These are phyloP conservation scores for Exephanes ischioxanthus DNA, from an alignment of 2,888 invertebrate species.

Conservation along the genomic window DNA sequence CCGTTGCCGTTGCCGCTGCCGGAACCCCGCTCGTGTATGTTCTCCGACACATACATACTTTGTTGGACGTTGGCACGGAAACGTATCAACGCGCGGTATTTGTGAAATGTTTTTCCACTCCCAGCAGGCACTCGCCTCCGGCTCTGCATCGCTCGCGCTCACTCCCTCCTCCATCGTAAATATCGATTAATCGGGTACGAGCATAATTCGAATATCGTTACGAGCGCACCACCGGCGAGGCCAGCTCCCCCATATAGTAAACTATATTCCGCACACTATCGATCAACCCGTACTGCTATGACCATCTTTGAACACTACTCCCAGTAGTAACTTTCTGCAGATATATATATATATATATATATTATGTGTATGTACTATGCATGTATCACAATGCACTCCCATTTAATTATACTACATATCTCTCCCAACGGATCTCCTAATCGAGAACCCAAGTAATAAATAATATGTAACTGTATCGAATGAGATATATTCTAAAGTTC, in stretches of 20 bases:
- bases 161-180: constrained; percentile 51
- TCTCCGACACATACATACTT: not conserved
- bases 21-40: constrained; percentile 36
- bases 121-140: constrained; percentile 23
- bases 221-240: constrained; percentile 28
- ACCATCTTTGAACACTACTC: constrained; percentile 33
- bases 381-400: constrained; percentile 59
- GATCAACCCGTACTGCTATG: constrained; percentile 45
- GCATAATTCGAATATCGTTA: constrained; percentile 66
- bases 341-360: constrained; percentile 54
- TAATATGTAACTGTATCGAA: constrained; percentile 10
- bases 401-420: constrained; percentile 58
- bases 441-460: constrained; percentile 54
- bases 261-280: constrained; percentile 50
- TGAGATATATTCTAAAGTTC: not conserved
- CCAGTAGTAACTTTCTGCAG: constrained; percentile 56
- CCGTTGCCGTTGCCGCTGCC: constrained; percentile 41
- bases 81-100: constrained; percentile 48
- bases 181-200: constrained; percentile 63
- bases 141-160: not conserved
- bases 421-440: constrained; percentile 51
- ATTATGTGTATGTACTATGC: constrained; percentile 12
- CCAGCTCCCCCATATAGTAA: constrained; percentile 30
- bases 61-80: constrained; percentile 31
- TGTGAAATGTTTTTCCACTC: constrained; percentile 60